Percentiles rank a stretch among this genome's conserved stretches.
Evolutionary conservation across 2,113 vertebrate species (phyloP).

Genomic region (Cottus gobio): DNA sequence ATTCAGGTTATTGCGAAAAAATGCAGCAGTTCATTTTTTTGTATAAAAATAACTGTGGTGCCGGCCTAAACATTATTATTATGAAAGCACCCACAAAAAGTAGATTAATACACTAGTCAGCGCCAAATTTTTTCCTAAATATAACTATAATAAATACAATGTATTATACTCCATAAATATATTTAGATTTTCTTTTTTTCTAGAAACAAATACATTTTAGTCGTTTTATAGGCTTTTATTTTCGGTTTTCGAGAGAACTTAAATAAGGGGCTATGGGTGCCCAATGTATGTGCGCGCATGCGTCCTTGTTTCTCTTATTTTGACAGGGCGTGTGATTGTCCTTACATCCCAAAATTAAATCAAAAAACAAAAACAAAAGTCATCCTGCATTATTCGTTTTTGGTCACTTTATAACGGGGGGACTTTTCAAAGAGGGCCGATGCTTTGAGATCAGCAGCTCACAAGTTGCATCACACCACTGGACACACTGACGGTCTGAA

Average conservation of each 20-base stretch:
- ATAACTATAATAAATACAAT: not conserved
- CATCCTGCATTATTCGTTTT: slow-evolving; percentile 19
- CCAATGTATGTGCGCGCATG: not conserved
- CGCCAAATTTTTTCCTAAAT: not conserved
- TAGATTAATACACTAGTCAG: not conserved
- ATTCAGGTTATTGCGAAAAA: not conserved
- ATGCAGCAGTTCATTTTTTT: not conserved
- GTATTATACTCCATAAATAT: not conserved
- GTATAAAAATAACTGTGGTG: not conserved
- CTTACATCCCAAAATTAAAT: not conserved
- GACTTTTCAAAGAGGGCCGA: slow-evolving; percentile 3
- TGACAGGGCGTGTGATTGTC: slow-evolving; percentile 7
- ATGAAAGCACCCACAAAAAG: not conserved
- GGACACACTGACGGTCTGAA: slow-evolving; percentile 30
- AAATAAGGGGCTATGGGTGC: not conserved
- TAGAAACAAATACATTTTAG: not conserved
- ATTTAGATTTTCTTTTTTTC: not conserved
- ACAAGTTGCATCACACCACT: not conserved
- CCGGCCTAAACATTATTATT: not conserved
- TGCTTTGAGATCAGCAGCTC: slow-evolving; percentile 8
- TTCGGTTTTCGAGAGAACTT: not conserved
- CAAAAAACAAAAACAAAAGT: not conserved
- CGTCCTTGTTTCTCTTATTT: not conserved
- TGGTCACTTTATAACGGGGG: slow-evolving; percentile 9
- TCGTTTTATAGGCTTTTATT: not conserved